Percentiles rank a stretch among this genome's conserved stretches.
Conservation (phyloP, 2,113 vertebrate genomes). For the Crotophaga sulcirostris region DNA sequence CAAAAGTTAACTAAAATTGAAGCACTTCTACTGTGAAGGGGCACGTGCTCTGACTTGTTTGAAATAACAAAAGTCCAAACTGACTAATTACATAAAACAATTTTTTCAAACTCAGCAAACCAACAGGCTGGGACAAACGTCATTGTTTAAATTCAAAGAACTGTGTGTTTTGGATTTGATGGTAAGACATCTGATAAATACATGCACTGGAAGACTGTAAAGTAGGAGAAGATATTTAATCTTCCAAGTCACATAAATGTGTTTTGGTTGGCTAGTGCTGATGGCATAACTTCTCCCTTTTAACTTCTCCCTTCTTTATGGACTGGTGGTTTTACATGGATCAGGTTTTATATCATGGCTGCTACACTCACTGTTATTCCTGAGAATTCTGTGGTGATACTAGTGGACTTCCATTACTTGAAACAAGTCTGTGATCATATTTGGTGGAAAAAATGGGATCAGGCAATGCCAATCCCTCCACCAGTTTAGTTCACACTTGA, state of each 20-base stretch:
- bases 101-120: not conserved
- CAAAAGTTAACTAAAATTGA: not conserved
- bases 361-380: not conserved
- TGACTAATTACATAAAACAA: conserved; percentile 1
- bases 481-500: not conserved
- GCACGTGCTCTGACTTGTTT: not conserved
- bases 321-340: not conserved
- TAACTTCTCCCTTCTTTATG: not conserved
- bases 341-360: not conserved
- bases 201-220: not conserved
- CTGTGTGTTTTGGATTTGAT: not conserved
- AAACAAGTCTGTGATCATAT: not conserved
- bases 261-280: not conserved
- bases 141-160: conserved; percentile 12
- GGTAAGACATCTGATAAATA: not conserved
- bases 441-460: not conserved
- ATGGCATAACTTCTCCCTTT: not conserved
- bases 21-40: not conserved
- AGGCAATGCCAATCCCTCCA: not conserved
- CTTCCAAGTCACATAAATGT: not conserved
- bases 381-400: not conserved
- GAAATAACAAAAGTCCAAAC: conserved; percentile 12
- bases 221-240: conserved; percentile 1
- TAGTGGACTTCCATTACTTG: not conserved
- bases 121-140: not conserved